Percentiles rank a stretch among this genome's conserved stretches.
Conservation (phyloP, 2,113 vertebrate genomes). For the Saccopteryx bilineata region DNA sequence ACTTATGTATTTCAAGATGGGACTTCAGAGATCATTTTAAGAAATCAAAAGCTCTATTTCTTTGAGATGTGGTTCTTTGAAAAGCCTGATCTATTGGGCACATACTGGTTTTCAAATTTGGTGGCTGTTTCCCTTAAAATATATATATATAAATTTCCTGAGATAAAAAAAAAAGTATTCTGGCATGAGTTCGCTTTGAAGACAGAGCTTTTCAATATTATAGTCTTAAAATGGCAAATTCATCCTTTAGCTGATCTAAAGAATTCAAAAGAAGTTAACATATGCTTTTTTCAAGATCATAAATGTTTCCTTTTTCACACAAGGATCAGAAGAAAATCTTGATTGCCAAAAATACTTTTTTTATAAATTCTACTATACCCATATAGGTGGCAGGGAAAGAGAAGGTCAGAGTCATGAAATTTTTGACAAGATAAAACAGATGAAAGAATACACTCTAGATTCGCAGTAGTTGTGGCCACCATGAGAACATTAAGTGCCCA, state of each 20-base stretch:
- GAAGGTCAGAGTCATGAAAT: slow-evolving; percentile 81
- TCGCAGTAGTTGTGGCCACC: slow-evolving; percentile 50
- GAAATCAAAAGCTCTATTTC: slow-evolving; percentile 79
- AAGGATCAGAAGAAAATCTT: slow-evolving; percentile 81
- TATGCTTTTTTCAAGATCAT: slow-evolving; percentile 83
- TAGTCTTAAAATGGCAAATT: slow-evolving; percentile 81
- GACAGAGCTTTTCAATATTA: slow-evolving; percentile 78
- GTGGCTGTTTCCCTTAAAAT: slow-evolving; percentile 77
- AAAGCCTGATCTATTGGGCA: slow-evolving; percentile 73
- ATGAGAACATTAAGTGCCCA: slow-evolving; percentile 31
- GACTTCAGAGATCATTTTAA: slow-evolving; percentile 80
- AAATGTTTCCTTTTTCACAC: slow-evolving; percentile 81
- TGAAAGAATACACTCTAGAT: slow-evolving; percentile 70
- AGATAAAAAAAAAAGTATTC: slow-evolving; percentile 72
- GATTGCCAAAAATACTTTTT: slow-evolving; percentile 84
- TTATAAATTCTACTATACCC: slow-evolving; percentile 76
- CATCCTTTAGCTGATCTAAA: slow-evolving; percentile 80
- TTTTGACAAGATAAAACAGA: slow-evolving; percentile 79
- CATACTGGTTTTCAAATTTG: slow-evolving; percentile 77
- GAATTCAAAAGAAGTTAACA: slow-evolving; percentile 84
- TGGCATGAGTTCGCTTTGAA: slow-evolving; percentile 77
- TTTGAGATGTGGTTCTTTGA: slow-evolving; percentile 78
- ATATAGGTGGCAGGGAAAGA: slow-evolving; percentile 67
- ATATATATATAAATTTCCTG: slow-evolving; percentile 73
- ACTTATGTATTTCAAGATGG: slow-evolving; percentile 74